Evolutionary conservation across 2,888 invertebrate genomes (phyloP), one percentile per base, ranked within the genome.

Genomic region (Clanis bilineata): DNA sequence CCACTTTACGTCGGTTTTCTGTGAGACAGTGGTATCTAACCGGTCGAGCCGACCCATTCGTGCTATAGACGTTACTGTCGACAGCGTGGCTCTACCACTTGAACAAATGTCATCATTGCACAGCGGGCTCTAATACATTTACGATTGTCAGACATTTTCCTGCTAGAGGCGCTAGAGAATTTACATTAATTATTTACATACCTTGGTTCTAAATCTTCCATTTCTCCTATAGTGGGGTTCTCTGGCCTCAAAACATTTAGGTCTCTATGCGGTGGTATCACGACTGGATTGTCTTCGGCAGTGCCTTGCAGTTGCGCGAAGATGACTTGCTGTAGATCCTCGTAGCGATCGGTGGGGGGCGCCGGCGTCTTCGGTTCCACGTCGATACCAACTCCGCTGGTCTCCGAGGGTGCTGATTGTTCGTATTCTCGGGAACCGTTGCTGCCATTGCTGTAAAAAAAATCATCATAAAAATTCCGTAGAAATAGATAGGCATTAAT

Each of bases 151-250:
- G n/a, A n/a, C n/a, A n/a, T n/a, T n/a, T n/a, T n/a, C n/a, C n/a
- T n/a, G n/a, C n/a, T n/a, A n/a, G n/a, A n/a, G n/a, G n/a, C n/a
- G n/a, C n/a, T n/a, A n/a, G n/a, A n/a, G n/a, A n/a, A n/a, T n/a
- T n/a, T n/a, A n/a, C n/a, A n/a, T n/a, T n/a, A n/a, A n/a, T 23
- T 51, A 47, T 43, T 22, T 23, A 56, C 90, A 88, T 71, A 94
- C 95, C 93, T 93, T 10, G 92, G 86, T 70, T 92, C 93, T 62
- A 94, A 75, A 47, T 93, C 94, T 75, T 95, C 94, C 83, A 96
- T 85, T 71, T 96, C 94, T 0, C 93, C 95, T 62, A 97, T 91
- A 3, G 94, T 95, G 0, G 96, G 96, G 82, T 96, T 96, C 64
- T 94, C 93, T 1, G 91, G 88, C 58, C 92, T 82, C 62, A 88